A percentile compares a stretch with the other conserved stretches of the same genome.
Conservation (phyloP, 2,888 invertebrate species). For the Sphaerophoria rueppellii region DNA sequence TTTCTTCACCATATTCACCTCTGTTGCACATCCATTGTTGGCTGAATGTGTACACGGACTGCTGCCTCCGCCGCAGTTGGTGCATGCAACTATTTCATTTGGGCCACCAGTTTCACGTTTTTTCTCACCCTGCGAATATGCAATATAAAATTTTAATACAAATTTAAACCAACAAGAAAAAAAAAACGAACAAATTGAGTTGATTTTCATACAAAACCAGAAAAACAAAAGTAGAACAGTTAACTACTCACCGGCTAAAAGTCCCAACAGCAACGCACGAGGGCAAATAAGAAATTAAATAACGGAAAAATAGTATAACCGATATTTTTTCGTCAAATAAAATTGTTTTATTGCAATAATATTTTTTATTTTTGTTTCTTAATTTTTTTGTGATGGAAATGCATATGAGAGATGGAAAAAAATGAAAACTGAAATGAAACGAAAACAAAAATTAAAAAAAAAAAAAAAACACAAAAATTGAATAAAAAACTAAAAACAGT, state of each 20-base stretch:
- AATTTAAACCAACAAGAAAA: neutral
- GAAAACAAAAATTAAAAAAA: conserved; percentile 27
- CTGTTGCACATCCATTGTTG: conserved; percentile 93
- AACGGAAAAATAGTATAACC: conserved; percentile 65
- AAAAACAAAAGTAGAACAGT: neutral
- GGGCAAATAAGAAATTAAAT: conserved; percentile 65
- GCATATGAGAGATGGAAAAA: conserved; percentile 58
- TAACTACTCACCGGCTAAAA: conserved; percentile 68
- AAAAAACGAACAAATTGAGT: conserved; percentile 16
- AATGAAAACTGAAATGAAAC: conserved; percentile 67
- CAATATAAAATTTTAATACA: neutral
- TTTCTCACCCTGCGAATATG: conserved; percentile 88
- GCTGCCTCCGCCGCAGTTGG: conserved; percentile 88
- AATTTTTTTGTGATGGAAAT: conserved; percentile 55
- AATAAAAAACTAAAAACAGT: conserved; percentile 4
- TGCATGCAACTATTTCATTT: conserved; percentile 92
- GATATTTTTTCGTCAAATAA: conserved; percentile 62
- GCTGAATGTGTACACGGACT: conserved; percentile 93
- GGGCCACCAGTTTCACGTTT: conserved; percentile 90
- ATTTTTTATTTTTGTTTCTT: conserved; percentile 33
- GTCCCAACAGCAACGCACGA: conserved; percentile 57
- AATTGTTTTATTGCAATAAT: conserved; percentile 50
- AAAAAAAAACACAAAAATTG: conserved; percentile 9
- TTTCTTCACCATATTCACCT: conserved; percentile 84
- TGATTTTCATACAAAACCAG: conserved; percentile 5